Percentiles rank a stretch among this genome's conserved stretches.
Evolutionary conservation across 2,888 invertebrate genomes (phyloP).

Genomic region (Cyrtodaria siliqua): DNA sequence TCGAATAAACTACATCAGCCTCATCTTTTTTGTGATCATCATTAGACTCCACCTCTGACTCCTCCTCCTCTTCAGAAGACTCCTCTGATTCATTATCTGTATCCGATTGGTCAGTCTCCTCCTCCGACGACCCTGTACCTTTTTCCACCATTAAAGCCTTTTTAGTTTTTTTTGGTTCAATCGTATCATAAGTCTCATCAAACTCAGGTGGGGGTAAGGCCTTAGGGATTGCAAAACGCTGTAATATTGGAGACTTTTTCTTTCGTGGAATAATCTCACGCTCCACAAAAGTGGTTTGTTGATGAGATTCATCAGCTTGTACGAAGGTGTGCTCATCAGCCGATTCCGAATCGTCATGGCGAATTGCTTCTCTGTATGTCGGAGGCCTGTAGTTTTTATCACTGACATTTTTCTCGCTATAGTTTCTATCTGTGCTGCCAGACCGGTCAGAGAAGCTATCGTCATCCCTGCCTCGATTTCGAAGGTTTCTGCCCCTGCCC

Average conservation of each 20-base stretch:
- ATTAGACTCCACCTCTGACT: conserved; percentile 58
- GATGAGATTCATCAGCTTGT: conserved; percentile 72
- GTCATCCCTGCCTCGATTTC: conserved; percentile 29
- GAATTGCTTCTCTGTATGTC: conserved; percentile 58
- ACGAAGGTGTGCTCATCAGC: conserved; percentile 65
- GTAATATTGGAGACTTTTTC: background rate
- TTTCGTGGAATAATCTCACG: conserved; percentile 68
- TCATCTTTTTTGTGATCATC: conserved; percentile 32
- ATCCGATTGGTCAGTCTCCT: conserved; percentile 62
- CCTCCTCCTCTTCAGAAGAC: conserved; percentile 57
- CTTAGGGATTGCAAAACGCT: background rate
- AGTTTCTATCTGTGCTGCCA: conserved; percentile 29
- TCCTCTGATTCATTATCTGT: conserved; percentile 67
- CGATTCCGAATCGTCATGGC: conserved; percentile 54
- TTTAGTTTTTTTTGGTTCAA: conserved; percentile 58
- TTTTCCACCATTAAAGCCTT: conserved; percentile 34
- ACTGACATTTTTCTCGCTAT: conserved; percentile 34
- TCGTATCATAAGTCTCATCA: conserved; percentile 65
- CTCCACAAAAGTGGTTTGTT: conserved; percentile 73
- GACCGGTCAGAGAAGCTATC: conserved; percentile 46
- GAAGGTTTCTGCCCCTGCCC: conserved; percentile 20
- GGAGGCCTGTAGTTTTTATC: conserved; percentile 52
- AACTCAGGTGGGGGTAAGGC: conserved; percentile 59
- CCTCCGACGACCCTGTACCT: conserved; percentile 55
- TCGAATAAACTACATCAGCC: conserved; percentile 50